phyloP scores from a whole-genome alignment of 2,113 vertebrate species.

The Nycticebus coucang region DNA sequence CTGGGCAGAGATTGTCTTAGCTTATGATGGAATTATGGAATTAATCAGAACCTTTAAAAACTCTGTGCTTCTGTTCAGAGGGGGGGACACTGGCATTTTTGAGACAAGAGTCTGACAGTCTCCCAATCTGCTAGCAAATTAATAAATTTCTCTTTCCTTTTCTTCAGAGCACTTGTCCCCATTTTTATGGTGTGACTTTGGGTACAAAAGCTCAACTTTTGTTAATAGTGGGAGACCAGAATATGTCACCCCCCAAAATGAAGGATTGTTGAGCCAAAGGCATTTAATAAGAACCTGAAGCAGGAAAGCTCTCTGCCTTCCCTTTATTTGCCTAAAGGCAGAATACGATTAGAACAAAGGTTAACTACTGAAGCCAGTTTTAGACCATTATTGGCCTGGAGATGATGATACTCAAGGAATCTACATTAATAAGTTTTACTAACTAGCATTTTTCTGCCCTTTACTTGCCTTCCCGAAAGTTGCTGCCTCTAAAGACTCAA shows the following conservation, averaged over 20 bases:
- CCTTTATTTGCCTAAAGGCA: background rate
- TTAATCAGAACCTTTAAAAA: no score
- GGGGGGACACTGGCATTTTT: no score
- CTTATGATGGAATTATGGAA: no score
- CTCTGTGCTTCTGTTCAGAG: no score
- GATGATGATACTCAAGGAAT: background rate
- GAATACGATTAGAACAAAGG: background rate
- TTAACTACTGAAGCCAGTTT: background rate
- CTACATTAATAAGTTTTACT: background rate
- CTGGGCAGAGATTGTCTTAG: no score
- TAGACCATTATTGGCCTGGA: background rate
- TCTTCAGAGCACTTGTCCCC: no score
- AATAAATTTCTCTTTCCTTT: no score
- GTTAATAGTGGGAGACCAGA: background rate
- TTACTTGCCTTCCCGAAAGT: background rate
- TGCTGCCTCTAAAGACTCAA: background rate
- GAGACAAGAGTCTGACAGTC: no score
- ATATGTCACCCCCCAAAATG: background rate
- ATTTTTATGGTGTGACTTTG: no score
- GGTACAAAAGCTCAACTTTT: no score
- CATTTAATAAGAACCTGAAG: background rate
- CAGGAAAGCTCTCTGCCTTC: background rate
- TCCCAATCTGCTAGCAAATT: no score
- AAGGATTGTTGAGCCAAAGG: background rate
- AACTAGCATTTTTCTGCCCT: background rate